Evolutionary conservation across 1,140 invertebrate species (phyloP), one percentile per base, ranked within the genome.

Genomic region (Idris sp.): DNA sequence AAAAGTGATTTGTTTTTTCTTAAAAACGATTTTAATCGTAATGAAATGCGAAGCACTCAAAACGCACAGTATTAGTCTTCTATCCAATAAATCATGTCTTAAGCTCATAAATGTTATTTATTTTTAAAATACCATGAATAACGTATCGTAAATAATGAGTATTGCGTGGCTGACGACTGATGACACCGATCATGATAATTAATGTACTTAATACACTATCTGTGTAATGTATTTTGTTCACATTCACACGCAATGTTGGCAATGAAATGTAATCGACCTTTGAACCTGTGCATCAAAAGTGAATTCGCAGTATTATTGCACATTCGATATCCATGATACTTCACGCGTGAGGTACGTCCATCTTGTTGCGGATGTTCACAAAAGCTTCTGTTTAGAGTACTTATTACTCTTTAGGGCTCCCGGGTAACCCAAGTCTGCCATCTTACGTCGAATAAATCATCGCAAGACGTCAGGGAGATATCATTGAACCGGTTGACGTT

Each of bases 301-400:
- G 51, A 77, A 71, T 71, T 43, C 67, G 40, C 64, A 65, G 26
- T 19, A 16, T 49, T 48, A 65, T 67, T 56, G 67, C 54, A 72
- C 74, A 74, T 77, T 61, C 49, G 74, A 73, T 65, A 73, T 68
- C 62, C 69, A 59, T 65, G 74, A 74, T 74, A 61, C 49, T 51
- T 64, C 76, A 77, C 83, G 83, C 84, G 83, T 84, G 82, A 82
- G 83, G 82, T 79, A 84, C 79, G 84, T 84, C 72, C 84, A 79
- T 86, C 83, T 85, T 78, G 19, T 36, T 75, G 78, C 71, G 81
- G 77, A 83, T 81, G 80, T 81, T 84, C 81, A 87, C 85, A 87
- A 87, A 86, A 84, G 85, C 84, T 86, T 86, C 85, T 86, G 84
- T 87, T 87, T 87, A 84, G 83, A 86, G 83, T 83, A 84, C 78